Conservation (phyloP, 2,888 invertebrate species). For the Phoronis australis region DNA sequence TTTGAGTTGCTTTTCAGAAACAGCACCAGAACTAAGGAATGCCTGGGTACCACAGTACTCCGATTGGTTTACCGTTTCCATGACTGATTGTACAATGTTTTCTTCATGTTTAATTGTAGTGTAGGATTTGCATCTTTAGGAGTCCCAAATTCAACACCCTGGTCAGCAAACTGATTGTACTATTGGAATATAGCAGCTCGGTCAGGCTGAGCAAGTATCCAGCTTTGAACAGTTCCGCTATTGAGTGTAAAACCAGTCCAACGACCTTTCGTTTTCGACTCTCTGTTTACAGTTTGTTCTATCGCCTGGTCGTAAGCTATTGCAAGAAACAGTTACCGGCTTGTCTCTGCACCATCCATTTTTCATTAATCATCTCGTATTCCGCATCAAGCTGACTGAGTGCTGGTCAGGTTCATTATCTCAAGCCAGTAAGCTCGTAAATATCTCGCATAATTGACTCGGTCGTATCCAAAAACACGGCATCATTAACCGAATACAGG, state of each 20-base stretch:
- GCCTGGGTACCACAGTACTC: background rate
- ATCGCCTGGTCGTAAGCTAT: slow-evolving; percentile 9
- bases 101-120: background rate
- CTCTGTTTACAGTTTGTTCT: slow-evolving; percentile 9
- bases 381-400: slow-evolving; percentile 9
- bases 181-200: slow-evolving; percentile 3
- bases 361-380: background rate
- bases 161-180: slow-evolving; percentile 4
- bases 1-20: background rate
- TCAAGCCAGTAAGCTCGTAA: slow-evolving; percentile 12
- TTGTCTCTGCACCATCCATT: slow-evolving; percentile 6
- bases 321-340: slow-evolving; percentile 2
- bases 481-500: slow-evolving; percentile 1
- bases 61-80: background rate
- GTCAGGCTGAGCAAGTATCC: slow-evolving; percentile 6
- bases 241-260: slow-evolving; percentile 6
- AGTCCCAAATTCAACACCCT: background rate
- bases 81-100: slow-evolving; percentile 1
- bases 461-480: slow-evolving; percentile 10
- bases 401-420: slow-evolving; percentile 13
- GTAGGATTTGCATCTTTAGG: background rate
- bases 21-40: background rate
- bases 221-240: slow-evolving; percentile 6
- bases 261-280: slow-evolving; percentile 9
- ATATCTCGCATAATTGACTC: slow-evolving; percentile 8